Conservation (phyloP, 2,113 vertebrate genomes). For the Conger conger region DNA sequence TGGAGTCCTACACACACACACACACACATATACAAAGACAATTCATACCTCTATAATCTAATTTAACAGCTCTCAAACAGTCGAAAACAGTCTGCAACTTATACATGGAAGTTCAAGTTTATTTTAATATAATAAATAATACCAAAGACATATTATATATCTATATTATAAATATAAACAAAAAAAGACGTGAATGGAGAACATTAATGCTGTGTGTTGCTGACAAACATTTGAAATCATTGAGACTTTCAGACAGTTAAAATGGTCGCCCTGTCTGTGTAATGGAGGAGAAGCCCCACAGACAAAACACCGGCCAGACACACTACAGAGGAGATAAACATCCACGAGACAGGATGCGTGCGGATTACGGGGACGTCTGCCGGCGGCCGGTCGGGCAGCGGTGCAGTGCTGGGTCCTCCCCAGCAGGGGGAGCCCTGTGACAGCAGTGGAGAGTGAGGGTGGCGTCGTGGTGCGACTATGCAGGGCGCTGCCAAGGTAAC, state of each 20-base stretch:
- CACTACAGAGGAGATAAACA: background rate
- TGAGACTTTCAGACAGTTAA: background rate
- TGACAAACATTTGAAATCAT: too few relatives aligned
- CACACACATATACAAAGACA: slow-evolving; percentile 17
- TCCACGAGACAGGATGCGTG: background rate
- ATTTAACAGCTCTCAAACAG: background rate
- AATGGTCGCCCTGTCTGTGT: background rate
- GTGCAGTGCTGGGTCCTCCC: background rate
- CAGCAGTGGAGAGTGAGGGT: background rate
- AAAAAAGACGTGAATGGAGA: too few relatives aligned
- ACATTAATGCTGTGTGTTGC: too few relatives aligned
- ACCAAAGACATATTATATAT: too few relatives aligned
- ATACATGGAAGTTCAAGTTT: background rate
- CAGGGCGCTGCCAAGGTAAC: background rate
- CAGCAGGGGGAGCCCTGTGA: slow-evolving; percentile 16
- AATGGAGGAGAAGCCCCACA: background rate
- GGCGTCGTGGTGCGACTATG: background rate
- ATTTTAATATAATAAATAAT: too few relatives aligned
- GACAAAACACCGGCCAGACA: background rate
- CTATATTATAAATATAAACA: too few relatives aligned
- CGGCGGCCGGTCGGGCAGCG: background rate
- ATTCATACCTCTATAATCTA: background rate
- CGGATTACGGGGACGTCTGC: background rate
- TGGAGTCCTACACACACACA: slow-evolving; percentile 54
- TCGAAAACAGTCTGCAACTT: background rate